These are phyloP conservation scores for Bettongia penicillata DNA, from an alignment of 2,113 vertebrate species.

Conservation along the genomic window DNA sequence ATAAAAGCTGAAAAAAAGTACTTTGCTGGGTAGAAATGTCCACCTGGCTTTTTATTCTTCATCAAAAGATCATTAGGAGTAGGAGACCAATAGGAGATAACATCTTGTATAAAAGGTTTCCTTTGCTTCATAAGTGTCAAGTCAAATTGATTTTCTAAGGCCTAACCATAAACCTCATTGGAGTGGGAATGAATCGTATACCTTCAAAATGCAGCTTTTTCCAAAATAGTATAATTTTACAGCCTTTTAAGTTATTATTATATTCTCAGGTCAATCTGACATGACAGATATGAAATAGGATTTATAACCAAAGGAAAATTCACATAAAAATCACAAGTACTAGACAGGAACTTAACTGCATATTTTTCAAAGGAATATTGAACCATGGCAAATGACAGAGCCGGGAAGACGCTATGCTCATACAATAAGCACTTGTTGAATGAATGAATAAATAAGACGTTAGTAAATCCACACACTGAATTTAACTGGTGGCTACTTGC, in stretches of 20 bases:
- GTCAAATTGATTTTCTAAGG: background rate
- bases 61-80: background rate
- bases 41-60: background rate
- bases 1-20: background rate
- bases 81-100: background rate
- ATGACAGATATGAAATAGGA: background rate
- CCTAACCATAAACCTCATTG: background rate
- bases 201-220: background rate
- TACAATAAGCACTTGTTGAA: slow-evolving; percentile 9
- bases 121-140: background rate
- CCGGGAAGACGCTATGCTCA: background rate
- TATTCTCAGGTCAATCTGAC: background rate
- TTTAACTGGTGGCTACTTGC: background rate
- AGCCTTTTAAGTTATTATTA: background rate
- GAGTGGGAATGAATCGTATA: background rate
- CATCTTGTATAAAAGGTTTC: background rate
- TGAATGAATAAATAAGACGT: background rate
- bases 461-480: background rate
- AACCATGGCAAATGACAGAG: background rate
- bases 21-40: background rate
- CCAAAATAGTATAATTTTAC: background rate
- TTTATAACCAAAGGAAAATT: background rate
- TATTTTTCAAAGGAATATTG: background rate
- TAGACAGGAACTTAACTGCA: background rate
- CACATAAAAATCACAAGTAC: background rate